Percentiles rank a stretch among this genome's conserved stretches.
Conservation (phyloP, 2,797 vertebrate species). For the Phoeniculus purpureus region DNA sequence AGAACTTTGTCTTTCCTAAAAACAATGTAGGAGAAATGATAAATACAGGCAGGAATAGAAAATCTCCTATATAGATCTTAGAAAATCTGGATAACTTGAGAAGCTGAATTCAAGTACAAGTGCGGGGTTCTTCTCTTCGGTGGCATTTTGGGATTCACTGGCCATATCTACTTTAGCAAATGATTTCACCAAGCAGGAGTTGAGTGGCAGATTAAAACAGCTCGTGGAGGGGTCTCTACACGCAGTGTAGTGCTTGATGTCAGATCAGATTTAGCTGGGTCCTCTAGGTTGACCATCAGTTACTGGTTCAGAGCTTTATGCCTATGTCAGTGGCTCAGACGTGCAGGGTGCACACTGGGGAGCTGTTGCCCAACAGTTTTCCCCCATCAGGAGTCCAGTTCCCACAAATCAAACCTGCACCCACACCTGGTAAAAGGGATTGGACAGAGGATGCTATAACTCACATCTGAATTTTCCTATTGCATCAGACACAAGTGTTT, state of each 20-base stretch:
- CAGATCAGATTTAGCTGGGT: not conserved
- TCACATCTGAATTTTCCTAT: not conserved
- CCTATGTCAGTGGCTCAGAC: not conserved
- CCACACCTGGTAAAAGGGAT: not conserved
- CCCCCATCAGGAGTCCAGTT: not conserved
- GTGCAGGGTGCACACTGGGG: accelerated
- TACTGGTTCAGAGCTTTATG: not conserved
- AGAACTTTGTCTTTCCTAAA: not conserved
- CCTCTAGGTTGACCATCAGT: not conserved
- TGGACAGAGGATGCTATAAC: not conserved
- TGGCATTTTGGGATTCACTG: not conserved
- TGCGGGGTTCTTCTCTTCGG: not conserved
- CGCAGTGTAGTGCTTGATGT: not conserved
- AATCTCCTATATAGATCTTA: not conserved
- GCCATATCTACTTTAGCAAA: not conserved
- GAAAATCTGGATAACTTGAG: not conserved
- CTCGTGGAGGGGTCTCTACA: not conserved
- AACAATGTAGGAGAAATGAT: not conserved
- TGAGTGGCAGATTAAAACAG: not conserved
- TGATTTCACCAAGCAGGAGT: not conserved
- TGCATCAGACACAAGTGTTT: not conserved
- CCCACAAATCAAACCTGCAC: not conserved
- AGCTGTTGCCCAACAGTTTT: not conserved
- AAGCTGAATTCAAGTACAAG: not conserved
- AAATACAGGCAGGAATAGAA: not conserved